Percentiles rank a stretch among this genome's conserved stretches.
phyloP scores from a whole-genome alignment of 2,797 vertebrate genomes.

The Acanthornis magna region DNA sequence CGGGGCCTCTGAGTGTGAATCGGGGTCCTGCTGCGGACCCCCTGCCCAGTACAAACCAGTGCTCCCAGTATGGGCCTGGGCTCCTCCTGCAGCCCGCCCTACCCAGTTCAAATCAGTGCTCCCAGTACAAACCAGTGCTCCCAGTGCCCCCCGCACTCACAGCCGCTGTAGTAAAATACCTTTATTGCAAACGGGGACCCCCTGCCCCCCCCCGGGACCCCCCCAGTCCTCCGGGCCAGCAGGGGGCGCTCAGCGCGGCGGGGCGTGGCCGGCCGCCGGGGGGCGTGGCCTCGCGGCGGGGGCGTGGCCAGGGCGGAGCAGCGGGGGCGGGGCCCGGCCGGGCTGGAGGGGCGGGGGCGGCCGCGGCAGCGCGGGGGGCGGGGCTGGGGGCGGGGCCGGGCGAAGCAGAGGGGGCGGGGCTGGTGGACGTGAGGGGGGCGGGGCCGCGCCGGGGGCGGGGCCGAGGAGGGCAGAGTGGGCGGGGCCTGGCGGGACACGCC shows the following conservation, averaged over 20 bases:
- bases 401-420: not conserved
- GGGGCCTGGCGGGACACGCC: not conserved
- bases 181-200: not conserved
- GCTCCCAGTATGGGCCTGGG: not conserved
- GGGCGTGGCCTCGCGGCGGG: not conserved
- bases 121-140: too few relatives aligned
- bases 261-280: not conserved
- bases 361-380: conserved; percentile 70
- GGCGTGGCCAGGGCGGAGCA: not conserved
- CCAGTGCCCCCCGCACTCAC: not conserved
- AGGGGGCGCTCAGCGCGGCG: not conserved
- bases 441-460: not conserved
- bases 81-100: too few relatives aligned
- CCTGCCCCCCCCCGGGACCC: not conserved
- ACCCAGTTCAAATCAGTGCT: not conserved
- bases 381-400: not conserved
- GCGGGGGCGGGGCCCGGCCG: not conserved
- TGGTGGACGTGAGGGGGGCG: not conserved
- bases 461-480: not conserved
- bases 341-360: not conserved
- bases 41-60: not conserved
- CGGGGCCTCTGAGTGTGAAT: too few relatives aligned
- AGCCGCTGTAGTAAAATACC: not conserved
- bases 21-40: too few relatives aligned
- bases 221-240: not conserved